Percentiles rank a stretch among this genome's conserved stretches.
These are phyloP conservation scores for Catalaphyllia jardinei DNA, from an alignment of 64 coral and sea anemone species.

Conservation along the genomic window DNA sequence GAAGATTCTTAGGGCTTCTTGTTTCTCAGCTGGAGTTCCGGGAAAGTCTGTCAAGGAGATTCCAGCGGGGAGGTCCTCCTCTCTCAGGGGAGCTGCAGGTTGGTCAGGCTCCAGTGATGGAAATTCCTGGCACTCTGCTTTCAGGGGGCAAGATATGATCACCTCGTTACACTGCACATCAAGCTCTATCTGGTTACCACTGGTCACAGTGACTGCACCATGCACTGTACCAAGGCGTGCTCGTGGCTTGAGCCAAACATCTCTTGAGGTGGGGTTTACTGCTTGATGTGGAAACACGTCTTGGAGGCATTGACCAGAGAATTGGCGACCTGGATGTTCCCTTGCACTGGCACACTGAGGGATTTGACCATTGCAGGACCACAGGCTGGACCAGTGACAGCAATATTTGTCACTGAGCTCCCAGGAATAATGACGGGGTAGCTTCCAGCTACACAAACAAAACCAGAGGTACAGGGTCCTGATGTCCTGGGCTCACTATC, in stretches of 20 bases:
- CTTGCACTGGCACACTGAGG: conserved; percentile 38
- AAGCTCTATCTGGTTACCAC: conserved; percentile 24
- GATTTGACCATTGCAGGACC: conserved; percentile 48
- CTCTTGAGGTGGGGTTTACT: conserved; percentile 8
- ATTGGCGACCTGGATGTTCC: conserved; percentile 51
- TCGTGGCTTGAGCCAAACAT: conserved; percentile 61
- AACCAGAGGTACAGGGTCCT: not conserved
- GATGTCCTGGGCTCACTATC: not conserved
- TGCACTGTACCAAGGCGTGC: conserved; percentile 39
- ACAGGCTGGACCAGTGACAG: conserved; percentile 43
- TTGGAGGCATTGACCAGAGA: conserved; percentile 51
- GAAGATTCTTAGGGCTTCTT: conserved; percentile 42
- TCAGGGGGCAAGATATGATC: conserved; percentile 17
- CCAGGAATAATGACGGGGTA: conserved; percentile 20
- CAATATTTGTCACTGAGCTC: not conserved
- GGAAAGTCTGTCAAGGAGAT: conserved; percentile 57
- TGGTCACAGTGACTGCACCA: conserved; percentile 1
- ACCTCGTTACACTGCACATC: conserved; percentile 26
- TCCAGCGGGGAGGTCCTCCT: not conserved
- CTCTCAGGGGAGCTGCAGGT: not conserved
- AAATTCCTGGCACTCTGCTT: not conserved
- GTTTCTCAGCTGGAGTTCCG: conserved; percentile 16
- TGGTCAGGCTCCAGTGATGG: not conserved
- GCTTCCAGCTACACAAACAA: conserved; percentile 34
- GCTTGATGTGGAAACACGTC: conserved; percentile 41